Evolutionary conservation across 2,113 vertebrate genomes (phyloP), one percentile per base, ranked within the genome.

Genomic region (Indicator maculatus): DNA sequence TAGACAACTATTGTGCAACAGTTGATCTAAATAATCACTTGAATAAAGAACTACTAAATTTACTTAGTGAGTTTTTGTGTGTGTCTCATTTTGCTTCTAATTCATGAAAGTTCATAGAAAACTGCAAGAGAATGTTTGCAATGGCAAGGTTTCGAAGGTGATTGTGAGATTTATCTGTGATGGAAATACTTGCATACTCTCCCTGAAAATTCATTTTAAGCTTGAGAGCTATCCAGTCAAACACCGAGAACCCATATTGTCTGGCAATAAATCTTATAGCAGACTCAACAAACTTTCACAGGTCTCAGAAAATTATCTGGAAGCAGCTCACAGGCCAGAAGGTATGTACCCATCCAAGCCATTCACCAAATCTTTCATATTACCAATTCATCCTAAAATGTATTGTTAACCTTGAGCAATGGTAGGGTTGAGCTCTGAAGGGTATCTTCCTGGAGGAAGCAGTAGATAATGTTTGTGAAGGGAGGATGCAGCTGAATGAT

Each of bases 41-140:
- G 61, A 95, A 88, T 72, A 72, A 93, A 83, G 23, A 89, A 58
- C 50, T 81, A 52, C 31, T 90, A 61, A 78, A 88, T 75, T 44
- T 55, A 61, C 21, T 71, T 77, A 5, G 30, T 61, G 21, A 9
- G 14, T 72, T 77, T 38, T 66, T 39, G 6, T 27, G 16, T 45
- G 18, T 58, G 17, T 74, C 8, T 93, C 30, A n/a, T 89, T 93
- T 79, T 73, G 61, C 44, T 74, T 73, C n/a, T 74, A 89, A 88
- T 71, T 64, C 20, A 21, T 77, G 38, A 28, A 80, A 72, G 45
- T 56, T 79, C 12, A 0, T 27, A 85, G 52, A 52, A 89, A 72
- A 84, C 66, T 12, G 9, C 6, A 6, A 69, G 44, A 86, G 33
- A 86, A 72, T 2, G 4, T 45, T 47, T 12, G 2, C 2, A 1